Conservation (phyloP, 2,113 vertebrate genomes). For the Gasterosteus nipponicus region DNA sequence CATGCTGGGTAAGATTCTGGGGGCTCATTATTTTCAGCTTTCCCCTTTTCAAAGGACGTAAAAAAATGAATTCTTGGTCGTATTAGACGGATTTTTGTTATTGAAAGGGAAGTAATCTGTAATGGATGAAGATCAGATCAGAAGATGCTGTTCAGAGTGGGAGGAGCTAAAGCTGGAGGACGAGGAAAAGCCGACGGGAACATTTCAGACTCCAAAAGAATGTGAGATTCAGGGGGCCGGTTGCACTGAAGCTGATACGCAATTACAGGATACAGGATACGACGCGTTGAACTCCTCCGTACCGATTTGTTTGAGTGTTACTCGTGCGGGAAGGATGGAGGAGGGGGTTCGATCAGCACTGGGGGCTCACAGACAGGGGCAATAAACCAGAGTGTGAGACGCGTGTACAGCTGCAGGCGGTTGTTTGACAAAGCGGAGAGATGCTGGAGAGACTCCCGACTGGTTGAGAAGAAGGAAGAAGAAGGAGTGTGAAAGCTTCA, state of each 20-base stretch:
- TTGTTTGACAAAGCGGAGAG: not conserved
- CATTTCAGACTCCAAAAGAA: too few relatives aligned
- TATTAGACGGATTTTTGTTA: not conserved
- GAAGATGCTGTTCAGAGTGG: too few relatives aligned
- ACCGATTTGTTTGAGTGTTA: not conserved
- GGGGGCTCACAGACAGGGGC: not conserved
- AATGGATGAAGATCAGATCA: not conserved
- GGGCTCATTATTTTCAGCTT: conserved; percentile 44
- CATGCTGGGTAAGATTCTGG: conserved; percentile 28
- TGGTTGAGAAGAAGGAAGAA: not conserved
- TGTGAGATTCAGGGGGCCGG: too few relatives aligned
- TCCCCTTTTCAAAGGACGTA: not conserved
- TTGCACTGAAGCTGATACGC: too few relatives aligned
- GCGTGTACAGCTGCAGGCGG: not conserved
- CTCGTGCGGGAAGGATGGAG: not conserved
- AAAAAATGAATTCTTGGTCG: not conserved
- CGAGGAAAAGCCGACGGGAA: too few relatives aligned
- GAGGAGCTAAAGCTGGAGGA: too few relatives aligned
- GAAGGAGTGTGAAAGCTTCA: not conserved
- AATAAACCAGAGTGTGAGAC: conserved; percentile 3
- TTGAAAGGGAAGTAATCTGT: conserved; percentile 1
- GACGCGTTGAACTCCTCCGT: not conserved
- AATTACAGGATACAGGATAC: too few relatives aligned
- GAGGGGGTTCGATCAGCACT: not conserved
- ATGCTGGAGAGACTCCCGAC: not conserved